phyloP scores from a whole-genome alignment of 2,888 invertebrate genomes.

The Alviniconcha strummeri region DNA sequence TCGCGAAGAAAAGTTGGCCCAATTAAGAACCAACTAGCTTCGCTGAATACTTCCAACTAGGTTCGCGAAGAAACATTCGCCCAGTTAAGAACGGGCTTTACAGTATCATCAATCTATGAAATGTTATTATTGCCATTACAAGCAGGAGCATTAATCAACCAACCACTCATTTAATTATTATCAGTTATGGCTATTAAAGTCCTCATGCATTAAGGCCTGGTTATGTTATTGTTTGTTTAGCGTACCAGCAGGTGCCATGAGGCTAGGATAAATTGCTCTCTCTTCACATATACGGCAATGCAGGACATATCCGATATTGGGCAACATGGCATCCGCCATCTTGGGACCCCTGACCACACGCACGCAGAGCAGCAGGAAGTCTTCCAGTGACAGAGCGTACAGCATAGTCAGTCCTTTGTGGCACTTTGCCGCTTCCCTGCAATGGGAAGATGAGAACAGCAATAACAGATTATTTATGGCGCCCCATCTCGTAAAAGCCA shows the following conservation, averaged over 20 bases:
- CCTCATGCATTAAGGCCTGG: no score
- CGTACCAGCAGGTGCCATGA: conserved; percentile 58
- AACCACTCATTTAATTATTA: no score
- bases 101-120: no score
- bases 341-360: conserved; percentile 56
- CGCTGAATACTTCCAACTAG: no score
- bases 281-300: conserved; percentile 70
- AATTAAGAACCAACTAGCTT: no score
- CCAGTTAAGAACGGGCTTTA: no score
- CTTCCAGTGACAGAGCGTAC: conserved; percentile 57
- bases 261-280: conserved; percentile 55
- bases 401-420: conserved; percentile 67
- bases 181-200: no score
- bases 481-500: not conserved
- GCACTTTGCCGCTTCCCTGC: conserved; percentile 63
- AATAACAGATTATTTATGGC: not conserved
- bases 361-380: conserved; percentile 62
- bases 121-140: no score
- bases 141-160: no score
- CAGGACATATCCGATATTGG: conserved; percentile 52
- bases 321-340: conserved; percentile 51
- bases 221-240: no score
- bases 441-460: not conserved
- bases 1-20: no score
- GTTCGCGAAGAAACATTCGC: no score